Conservation (phyloP, 2,113 vertebrate genomes). For the Holacanthus passer region DNA sequence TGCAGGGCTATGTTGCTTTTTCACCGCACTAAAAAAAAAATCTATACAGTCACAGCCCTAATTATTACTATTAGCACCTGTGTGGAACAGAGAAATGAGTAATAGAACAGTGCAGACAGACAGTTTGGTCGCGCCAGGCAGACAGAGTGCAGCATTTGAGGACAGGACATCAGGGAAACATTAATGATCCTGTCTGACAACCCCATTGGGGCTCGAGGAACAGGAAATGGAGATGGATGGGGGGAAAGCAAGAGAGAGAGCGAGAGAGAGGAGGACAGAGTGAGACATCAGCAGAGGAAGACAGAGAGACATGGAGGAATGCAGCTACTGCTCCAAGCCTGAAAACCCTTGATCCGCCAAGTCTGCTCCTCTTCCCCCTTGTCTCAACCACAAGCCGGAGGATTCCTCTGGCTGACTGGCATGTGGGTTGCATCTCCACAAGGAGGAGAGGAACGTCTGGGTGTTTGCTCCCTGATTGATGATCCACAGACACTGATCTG, state of each 20-base stretch:
- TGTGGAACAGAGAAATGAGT: neutral
- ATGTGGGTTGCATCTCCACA: constrained; percentile 51
- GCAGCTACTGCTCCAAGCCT: constrained; percentile 70
- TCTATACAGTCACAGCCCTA: no score
- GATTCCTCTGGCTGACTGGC: constrained; percentile 67
- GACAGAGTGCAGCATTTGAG: constrained; percentile 30
- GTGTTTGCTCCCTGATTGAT: constrained; percentile 60
- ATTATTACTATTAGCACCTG: constrained; percentile 46
- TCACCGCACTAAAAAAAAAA: no score
- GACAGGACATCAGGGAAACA: constrained; percentile 66
- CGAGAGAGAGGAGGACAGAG: constrained; percentile 36
- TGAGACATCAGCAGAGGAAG: constrained; percentile 72
- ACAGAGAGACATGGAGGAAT: constrained; percentile 73
- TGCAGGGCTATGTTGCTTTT: no score
- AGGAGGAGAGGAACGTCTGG: constrained; percentile 32
- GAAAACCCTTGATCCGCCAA: constrained; percentile 64
- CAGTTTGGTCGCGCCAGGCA: constrained; percentile 5
- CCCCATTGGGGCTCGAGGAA: constrained; percentile 50
- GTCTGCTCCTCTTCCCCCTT: constrained; percentile 70
- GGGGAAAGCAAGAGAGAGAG: neutral
- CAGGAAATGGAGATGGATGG: constrained; percentile 57
- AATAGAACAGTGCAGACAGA: neutral
- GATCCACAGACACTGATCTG: constrained; percentile 35
- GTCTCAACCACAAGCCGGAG: constrained; percentile 68
- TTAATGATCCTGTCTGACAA: constrained; percentile 62